phyloP scores from a whole-genome alignment of 2,888 invertebrate genomes.

The Drosophila mettleri region DNA sequence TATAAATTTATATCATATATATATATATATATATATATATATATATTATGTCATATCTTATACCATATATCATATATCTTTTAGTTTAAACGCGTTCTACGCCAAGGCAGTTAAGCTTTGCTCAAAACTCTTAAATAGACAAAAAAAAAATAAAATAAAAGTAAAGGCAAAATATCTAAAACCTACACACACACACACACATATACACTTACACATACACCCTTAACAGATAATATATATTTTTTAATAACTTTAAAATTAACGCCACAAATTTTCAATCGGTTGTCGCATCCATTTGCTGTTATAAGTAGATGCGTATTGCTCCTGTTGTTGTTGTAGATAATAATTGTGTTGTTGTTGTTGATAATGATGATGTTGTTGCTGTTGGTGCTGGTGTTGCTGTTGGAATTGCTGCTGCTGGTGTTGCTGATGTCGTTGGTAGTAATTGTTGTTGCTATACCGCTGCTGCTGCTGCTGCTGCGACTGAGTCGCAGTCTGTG shows the following conservation, averaged over 20 bases:
- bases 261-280: conserved; percentile 47
- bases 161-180: not conserved
- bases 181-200: not conserved
- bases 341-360: conserved; percentile 31
- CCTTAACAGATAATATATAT: not conserved
- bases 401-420: conserved; percentile 13
- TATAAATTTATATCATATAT: not conserved
- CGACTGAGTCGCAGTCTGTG: conserved; percentile 29
- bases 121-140: not conserved
- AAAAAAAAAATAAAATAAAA: conserved; percentile 4
- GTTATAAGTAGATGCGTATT: conserved; percentile 21
- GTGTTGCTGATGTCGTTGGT: conserved; percentile 29
- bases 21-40: not conserved
- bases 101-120: conserved; percentile 37
- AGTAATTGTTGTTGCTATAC: conserved; percentile 25
- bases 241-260: not conserved
- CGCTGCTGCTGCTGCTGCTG: conserved; percentile 27
- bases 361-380: conserved; percentile 32
- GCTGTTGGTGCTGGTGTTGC: conserved; percentile 33
- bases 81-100: conserved; percentile 57
- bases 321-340: conserved; percentile 36
- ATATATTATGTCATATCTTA: not conserved
- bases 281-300: conserved; percentile 50
- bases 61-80: not conserved
- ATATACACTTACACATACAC: not conserved